Percentiles rank a stretch among this genome's conserved stretches.
Conservation (phyloP, 2,888 invertebrate genomes). For the Marasmarcha lunaedactyla region DNA sequence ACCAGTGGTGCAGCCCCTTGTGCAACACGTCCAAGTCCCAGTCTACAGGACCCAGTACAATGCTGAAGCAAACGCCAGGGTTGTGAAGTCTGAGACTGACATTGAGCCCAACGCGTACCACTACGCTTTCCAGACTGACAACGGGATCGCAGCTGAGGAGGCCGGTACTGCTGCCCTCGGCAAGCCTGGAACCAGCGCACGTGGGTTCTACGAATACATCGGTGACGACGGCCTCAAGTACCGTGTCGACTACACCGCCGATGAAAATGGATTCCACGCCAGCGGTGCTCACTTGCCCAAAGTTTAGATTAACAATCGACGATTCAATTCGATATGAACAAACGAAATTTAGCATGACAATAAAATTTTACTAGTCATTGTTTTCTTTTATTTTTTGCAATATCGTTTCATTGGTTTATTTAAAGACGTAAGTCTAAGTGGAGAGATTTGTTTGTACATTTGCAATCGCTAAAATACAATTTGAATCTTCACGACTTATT, state of each 20-base stretch:
- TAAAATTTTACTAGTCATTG: background rate
- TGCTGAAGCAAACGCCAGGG: conserved; percentile 64
- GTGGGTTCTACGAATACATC: conserved; percentile 76
- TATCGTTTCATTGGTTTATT: no score
- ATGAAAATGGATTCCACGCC: conserved; percentile 71
- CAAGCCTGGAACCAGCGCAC: conserved; percentile 71
- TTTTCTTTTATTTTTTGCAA: background rate
- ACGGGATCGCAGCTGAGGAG: conserved; percentile 75
- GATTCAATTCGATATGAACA: background rate
- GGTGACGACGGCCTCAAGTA: conserved; percentile 73
- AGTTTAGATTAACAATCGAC: conserved; percentile 12
- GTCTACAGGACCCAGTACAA: conserved; percentile 25
- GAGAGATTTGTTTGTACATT: no score
- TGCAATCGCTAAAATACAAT: no score
- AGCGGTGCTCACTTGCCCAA: conserved; percentile 64
- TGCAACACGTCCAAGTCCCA: conserved; percentile 14
- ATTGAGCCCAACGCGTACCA: conserved; percentile 67
- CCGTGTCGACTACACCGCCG: conserved; percentile 70
- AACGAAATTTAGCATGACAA: background rate
- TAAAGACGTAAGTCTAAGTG: no score
- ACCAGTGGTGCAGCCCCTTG: conserved; percentile 8
- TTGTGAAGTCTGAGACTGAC: conserved; percentile 63
- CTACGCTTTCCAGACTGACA: conserved; percentile 73
- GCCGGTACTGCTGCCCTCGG: conserved; percentile 60
- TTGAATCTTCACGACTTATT: no score